Conservation (phyloP, 2,797 vertebrate genomes). For the Trachops cirrhosus region DNA sequence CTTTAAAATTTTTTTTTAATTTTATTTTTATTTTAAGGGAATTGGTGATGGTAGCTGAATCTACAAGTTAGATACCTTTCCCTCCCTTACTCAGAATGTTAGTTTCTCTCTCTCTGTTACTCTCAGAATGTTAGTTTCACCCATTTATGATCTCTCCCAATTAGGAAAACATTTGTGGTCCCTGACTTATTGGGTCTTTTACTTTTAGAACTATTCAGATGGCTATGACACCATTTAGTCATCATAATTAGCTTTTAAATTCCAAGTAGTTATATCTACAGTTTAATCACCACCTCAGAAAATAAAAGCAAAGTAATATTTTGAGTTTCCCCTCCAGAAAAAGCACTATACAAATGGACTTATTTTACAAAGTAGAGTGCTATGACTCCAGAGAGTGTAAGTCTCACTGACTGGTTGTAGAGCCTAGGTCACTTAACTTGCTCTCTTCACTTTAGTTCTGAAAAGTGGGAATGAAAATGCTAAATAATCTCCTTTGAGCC, state of each 20-base stretch:
- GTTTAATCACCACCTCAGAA: conserved; percentile 15
- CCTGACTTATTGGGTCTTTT: background rate
- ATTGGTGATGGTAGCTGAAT: background rate
- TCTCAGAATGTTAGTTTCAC: background rate
- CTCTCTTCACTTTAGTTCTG: conserved; percentile 40
- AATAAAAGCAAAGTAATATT: conserved; percentile 25
- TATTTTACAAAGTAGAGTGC: background rate
- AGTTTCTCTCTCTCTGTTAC: background rate
- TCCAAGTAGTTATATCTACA: background rate
- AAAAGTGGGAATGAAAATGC: conserved; percentile 40
- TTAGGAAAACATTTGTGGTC: conserved; percentile 23
- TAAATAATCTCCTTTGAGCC: conserved; percentile 7
- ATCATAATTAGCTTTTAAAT: conserved; percentile 34
- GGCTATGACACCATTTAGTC: background rate
- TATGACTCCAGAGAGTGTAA: conserved; percentile 9
- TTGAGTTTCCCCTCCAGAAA: background rate
- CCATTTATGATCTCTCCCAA: background rate
- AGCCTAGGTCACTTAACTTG: background rate
- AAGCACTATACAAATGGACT: background rate
- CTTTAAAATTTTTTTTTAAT: background rate
- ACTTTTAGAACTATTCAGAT: background rate
- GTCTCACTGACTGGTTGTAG: background rate
- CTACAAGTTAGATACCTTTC: background rate
- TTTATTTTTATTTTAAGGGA: background rate
- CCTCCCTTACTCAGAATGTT: background rate